These are phyloP conservation scores for Antheraea mylitta DNA, from an alignment of 1,140 invertebrate genomes.

Conservation along the genomic window DNA sequence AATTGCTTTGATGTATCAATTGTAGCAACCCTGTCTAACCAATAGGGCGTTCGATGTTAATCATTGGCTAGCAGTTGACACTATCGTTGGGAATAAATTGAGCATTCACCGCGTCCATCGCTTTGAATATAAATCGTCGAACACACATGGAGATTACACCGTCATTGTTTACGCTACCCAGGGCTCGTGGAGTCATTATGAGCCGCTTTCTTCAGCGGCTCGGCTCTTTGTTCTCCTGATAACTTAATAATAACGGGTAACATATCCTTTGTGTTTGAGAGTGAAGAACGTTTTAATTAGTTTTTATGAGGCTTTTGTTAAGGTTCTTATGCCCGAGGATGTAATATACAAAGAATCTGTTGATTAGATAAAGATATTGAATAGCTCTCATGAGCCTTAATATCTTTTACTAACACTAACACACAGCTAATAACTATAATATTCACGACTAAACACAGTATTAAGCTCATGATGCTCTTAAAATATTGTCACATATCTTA, in stretches of 20 bases:
- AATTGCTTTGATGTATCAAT: background rate
- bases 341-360: background rate
- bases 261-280: slow-evolving; percentile 28
- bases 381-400: background rate
- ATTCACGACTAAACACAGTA: too few species aligned
- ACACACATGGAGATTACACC: slow-evolving; percentile 27
- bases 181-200: slow-evolving; percentile 41
- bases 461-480: too few species aligned
- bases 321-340: background rate
- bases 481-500: too few species aligned
- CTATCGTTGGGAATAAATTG: slow-evolving; percentile 51
- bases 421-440: background rate
- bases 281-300: slow-evolving; percentile 23
- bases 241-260: slow-evolving; percentile 24
- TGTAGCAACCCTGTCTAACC: slow-evolving; percentile 8
- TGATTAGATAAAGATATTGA: background rate
- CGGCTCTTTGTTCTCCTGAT: slow-evolving; percentile 27
- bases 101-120: slow-evolving; percentile 24
- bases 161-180: slow-evolving; percentile 34
- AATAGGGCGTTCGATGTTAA: slow-evolving; percentile 27
- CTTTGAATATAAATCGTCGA: slow-evolving; percentile 38
- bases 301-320: slow-evolving; percentile 24
- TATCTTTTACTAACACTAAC: background rate
- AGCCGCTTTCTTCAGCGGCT: slow-evolving; percentile 24
- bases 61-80: slow-evolving; percentile 34